Evolutionary conservation across 2,797 vertebrate genomes (phyloP).

Genomic region (Sebastes ruberrimus): DNA sequence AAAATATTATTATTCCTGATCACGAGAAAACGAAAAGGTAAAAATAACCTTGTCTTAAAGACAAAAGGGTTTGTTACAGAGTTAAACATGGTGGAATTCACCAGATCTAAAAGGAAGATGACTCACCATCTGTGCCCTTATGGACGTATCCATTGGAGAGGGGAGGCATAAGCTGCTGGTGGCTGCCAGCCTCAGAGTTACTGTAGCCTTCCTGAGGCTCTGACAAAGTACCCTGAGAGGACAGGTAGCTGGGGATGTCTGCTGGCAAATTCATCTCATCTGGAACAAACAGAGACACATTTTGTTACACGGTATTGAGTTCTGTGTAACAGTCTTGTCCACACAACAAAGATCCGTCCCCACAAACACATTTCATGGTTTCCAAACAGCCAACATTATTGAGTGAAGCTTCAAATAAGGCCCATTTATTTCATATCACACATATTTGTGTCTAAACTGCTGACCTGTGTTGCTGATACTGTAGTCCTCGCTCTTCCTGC

Average conservation of each 20-base stretch:
- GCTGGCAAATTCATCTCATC: conserved; percentile 97
- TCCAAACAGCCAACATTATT: not conserved
- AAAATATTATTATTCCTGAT: not conserved
- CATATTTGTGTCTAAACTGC: conserved; percentile 22
- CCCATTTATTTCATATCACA: not conserved
- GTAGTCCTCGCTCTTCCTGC: conserved; percentile 94
- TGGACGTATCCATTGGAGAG: conserved; percentile 87
- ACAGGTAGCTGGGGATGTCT: conserved; percentile 97
- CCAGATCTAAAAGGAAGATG: not conserved
- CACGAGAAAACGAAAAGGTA: not conserved
- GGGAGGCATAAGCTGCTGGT: conserved; percentile 97
- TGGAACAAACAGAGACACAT: conserved; percentile 61
- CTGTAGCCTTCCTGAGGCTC: conserved; percentile 95
- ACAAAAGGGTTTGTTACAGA: not conserved
- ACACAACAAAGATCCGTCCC: not conserved
- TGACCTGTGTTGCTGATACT: conserved; percentile 97
- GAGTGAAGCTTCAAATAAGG: not conserved
- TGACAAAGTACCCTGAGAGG: conserved; percentile 96
- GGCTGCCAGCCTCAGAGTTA: conserved; percentile 93
- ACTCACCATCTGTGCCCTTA: conserved; percentile 90
- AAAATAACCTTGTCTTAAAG: not conserved
- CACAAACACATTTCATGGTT: not conserved
- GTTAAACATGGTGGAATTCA: not conserved
- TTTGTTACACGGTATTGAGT: not conserved
- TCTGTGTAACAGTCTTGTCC: not conserved